Conservation (phyloP, 2,797 vertebrate species). For the Acanthis flammea region DNA sequence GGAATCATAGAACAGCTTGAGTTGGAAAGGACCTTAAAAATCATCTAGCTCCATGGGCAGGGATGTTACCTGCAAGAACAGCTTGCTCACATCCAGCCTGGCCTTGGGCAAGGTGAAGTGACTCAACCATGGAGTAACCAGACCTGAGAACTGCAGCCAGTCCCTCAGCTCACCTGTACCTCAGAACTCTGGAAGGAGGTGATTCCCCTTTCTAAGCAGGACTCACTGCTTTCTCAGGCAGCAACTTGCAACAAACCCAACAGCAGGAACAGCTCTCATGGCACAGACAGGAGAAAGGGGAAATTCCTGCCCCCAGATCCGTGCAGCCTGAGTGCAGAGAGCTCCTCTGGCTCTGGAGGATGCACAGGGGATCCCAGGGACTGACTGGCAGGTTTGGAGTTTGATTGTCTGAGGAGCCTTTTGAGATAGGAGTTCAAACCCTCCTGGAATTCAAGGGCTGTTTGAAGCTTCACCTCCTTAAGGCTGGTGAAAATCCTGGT, state of each 20-base stretch:
- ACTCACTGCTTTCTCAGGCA: not conserved
- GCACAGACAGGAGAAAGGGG: not conserved
- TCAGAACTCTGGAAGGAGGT: not conserved
- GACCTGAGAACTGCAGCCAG: not conserved
- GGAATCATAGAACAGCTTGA: not conserved
- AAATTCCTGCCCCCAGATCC: not conserved
- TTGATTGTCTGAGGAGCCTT: not conserved
- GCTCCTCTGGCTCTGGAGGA: not conserved
- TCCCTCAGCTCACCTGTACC: not conserved
- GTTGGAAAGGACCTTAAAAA: not conserved
- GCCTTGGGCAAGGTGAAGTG: not conserved
- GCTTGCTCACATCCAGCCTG: not conserved
- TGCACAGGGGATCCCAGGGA: not conserved
- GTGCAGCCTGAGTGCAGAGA: not conserved
- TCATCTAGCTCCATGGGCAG: not conserved
- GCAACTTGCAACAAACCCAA: not conserved
- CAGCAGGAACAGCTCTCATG: rapidly evolving
- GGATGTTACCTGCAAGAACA: not conserved
- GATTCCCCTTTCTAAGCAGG: not conserved
- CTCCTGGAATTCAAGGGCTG: not conserved
- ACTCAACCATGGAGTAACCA: rapidly evolving
- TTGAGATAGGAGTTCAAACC: not conserved
- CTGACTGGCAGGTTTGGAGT: not conserved
- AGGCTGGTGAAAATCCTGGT: not conserved
- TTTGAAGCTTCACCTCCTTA: not conserved